These are phyloP conservation scores for Physella acuta DNA, from an alignment of 1,140 invertebrate genomes.

Conservation along the genomic window DNA sequence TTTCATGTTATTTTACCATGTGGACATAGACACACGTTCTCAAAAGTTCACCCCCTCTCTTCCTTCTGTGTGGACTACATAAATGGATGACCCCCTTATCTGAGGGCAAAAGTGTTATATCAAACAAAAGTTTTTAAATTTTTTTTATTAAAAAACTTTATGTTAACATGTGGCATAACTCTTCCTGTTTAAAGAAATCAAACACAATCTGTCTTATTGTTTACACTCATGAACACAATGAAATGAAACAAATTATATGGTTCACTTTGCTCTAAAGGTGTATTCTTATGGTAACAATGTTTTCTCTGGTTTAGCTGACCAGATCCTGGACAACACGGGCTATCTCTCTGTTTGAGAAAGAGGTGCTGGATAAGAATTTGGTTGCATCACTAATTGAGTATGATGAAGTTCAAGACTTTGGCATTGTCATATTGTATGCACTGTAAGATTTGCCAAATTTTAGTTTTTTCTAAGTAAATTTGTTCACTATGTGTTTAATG, in stretches of 20 bases:
- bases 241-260: neutral
- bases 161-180: too few relatives aligned
- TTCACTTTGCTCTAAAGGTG: neutral
- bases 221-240: too few relatives aligned
- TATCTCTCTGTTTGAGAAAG: neutral
- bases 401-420: conserved; percentile 5
- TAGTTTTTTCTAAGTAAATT: neutral
- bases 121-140: too few relatives aligned
- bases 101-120: too few relatives aligned
- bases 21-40: too few relatives aligned
- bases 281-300: neutral
- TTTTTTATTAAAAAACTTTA: too few relatives aligned
- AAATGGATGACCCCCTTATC: too few relatives aligned
- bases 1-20: too few relatives aligned
- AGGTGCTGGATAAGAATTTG: neutral
- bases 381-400: neutral
- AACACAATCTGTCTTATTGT: too few relatives aligned
- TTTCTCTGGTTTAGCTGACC: neutral
- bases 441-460: neutral
- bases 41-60: too few relatives aligned
- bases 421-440: neutral
- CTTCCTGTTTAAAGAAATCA: too few relatives aligned
- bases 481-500: neutral
- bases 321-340: conserved; percentile 7
- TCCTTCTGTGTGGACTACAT: too few relatives aligned